Base-by-base conservation (phyloP, 2,888 invertebrate species). In the Suillia variegata region DNA sequence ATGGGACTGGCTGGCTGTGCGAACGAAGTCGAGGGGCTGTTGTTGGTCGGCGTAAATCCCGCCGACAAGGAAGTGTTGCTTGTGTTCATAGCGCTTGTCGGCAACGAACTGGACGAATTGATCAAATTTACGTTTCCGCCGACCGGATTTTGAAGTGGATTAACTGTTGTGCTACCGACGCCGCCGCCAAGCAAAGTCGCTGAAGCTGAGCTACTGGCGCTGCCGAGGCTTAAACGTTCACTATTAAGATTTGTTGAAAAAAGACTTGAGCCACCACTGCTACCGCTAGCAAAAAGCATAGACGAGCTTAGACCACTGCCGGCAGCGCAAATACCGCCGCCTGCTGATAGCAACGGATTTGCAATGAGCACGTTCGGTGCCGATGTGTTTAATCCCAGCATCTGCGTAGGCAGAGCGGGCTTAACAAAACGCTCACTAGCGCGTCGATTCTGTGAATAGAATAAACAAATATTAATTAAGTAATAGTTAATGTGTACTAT, bases 361-460 rank as follows among this genome's bases (percentile, higher is more conserved):
- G 73, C 68, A 48, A 70, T 70, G 56, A 81, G 71, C 67, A 81
- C 80, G 69, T 80, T 82, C 54, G 82, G 81, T 67, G 80, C 79
- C 62, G 82, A 81, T 60, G 81, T 84, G 62, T 85, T 86, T 1
- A 86, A 80, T 57, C 83, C 84, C 67, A 85, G 79, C 68, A 84
- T 83, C 66, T 84, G 83, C 64, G 85, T 85, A 62, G 92, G 93
- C 79, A 91, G 88, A 62, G 93, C 93, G 62, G 94, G 94, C 81
- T 94, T 94, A 62, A 93, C 90, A 78, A 94, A 94, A 70, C 93
- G 86, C 79, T 93, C 93, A 71, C 89, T 89, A 38, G 90, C 84
- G 53, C 90, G 87, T 65, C 90, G 87, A 67, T 85, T 84, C 87
- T 87, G 75, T 17, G 69, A 56, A 2, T 15, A 6, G n/a, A 45